Evolutionary conservation across 2,888 invertebrate species (phyloP), one percentile per base, ranked within the genome.

Genomic region (Drosophila antonietae): DNA sequence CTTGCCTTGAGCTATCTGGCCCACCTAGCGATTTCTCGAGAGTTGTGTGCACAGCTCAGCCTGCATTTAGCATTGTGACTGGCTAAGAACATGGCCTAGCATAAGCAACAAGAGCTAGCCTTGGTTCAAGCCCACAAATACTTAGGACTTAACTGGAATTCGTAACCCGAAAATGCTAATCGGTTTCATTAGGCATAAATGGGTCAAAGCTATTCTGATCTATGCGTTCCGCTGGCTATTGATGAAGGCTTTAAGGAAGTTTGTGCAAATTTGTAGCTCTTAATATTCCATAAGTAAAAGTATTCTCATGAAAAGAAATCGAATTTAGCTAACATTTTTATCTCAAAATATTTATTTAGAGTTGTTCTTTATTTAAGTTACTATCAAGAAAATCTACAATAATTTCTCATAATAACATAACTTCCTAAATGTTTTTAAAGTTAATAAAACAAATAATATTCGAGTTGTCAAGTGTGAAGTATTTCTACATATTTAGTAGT

Each of bases 61-160:
- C 56, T 49, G 9, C 43, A 56, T 41, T 67, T 66, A 43, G 56
- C 47, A 66, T 66, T 67, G 66, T 56, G 35, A 4, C 2, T 43
- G 52, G 6, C 37, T 18, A 23, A 39, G 37, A 14, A 39, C 18
- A 8, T 15, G 44, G 44, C 12, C 15, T 6, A 41, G 44, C 9
- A 12, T 9, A 41, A 49, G 18, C 18, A 37, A 31, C 20, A n/a
- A 63, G 7, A 44, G 31, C 18, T 35, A 18, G 33, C 44, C 14
- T 31, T 18, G 18, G 39, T 15, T 4, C 33, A 47, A 35, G 15
- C 49, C 31, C 67, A 49, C 66, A 56, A 49, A n/a, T 56, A 15
- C 67, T 66, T 6, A 67, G 9, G 41, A 49, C 35, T 67, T 66
- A 66, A 8, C 23, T 12, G 28, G 56, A 67, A 67, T 37, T 2